Percentiles rank a stretch among this genome's conserved stretches.
These are phyloP conservation scores for Mesodorylaimus sp. DNA, from an alignment of 2,888 invertebrate genomes.

Conservation along the genomic window DNA sequence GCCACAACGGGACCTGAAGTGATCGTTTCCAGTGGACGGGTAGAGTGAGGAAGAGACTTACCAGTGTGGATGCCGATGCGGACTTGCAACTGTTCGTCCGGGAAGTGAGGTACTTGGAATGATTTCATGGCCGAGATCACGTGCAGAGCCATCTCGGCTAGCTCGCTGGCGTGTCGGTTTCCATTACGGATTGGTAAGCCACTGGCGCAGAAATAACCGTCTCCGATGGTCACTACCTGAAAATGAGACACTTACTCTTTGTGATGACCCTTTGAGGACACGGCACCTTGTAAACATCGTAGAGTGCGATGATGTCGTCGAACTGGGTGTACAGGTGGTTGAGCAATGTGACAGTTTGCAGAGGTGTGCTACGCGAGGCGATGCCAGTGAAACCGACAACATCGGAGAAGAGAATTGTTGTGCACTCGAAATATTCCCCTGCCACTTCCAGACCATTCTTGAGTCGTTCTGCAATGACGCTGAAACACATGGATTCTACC, in stretches of 20 bases:
- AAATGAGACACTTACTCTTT: not conserved
- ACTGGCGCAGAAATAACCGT: conserved; percentile 6
- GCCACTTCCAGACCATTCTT: too few species aligned
- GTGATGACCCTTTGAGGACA: too few species aligned
- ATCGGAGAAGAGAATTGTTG: too few species aligned
- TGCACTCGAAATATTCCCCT: too few species aligned
- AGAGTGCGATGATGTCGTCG: not conserved
- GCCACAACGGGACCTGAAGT: too few species aligned
- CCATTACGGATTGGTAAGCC: conserved; percentile 5
- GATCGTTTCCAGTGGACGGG: too few species aligned
- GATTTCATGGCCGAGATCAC: not conserved
- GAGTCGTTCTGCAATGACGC: too few species aligned
- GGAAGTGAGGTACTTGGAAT: conserved; percentile 5
- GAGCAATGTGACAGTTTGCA: too few species aligned
- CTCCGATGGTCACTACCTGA: conserved; percentile 8
- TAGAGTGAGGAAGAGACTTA: too few species aligned
- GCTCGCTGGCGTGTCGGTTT: conserved; percentile 3
- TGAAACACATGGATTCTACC: too few species aligned
- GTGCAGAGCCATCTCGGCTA: conserved; percentile 4
- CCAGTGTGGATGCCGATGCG: conserved; percentile 5
- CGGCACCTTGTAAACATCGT: conserved; percentile 7
- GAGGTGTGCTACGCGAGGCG: too few species aligned
- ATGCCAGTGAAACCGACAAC: too few species aligned
- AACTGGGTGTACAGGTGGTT: conserved; percentile 8
- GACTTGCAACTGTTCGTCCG: not conserved